Base-by-base conservation (phyloP, 1,140 invertebrate genomes). In the Orius insidiosus region DNA sequence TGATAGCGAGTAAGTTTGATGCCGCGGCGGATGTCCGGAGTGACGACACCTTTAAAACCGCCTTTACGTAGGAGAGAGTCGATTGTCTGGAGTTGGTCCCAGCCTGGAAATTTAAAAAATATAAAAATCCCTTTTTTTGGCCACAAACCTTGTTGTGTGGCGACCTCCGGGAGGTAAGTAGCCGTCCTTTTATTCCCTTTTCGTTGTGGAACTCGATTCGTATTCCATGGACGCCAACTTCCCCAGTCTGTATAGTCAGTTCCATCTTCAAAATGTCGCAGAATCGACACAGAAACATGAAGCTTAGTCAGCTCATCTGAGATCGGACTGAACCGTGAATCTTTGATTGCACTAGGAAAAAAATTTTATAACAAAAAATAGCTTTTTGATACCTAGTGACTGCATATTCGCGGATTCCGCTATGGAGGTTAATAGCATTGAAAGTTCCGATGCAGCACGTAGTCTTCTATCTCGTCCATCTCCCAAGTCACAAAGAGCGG, bases 401-500 rank as follows among this genome's bases (percentile, higher is more conserved):
- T 38, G 94, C 89, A 70, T 98, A 98, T 68, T 98, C 93, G 55
- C 85, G 74, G 46, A 98, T 72, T 40, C 94, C 93, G 61, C 74
- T 73, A 62, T 94, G 88, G 51, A 96, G 73, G 60, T 87, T 84
- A 75, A 95, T 88, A 32, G 92, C 84, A 65, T 84, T 92, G 59
- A 94, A 94, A 45, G 89, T 94, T 48, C 89, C 89, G 61, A 94
- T 93, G 63, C 89, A 94, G n/a, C 89, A 51, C 89, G 71, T 48
- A 94, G 68, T 46, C 85, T 74, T 61, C 81, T 76, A 58, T 96
- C 93, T 60, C 85, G 84, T 11, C 94, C 93, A 60, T 89, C 62
- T 88, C 88, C 94, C 94, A 98, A 47, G 94, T 97, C 19, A 98
- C 94, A 75, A 98, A 98, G 57, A 98, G 69, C 41, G 93, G 94